Percentiles rank a stretch among this genome's conserved stretches.
Evolutionary conservation across 2,797 vertebrate genomes (phyloP).

Genomic region (Rhynchonycteris naso): DNA sequence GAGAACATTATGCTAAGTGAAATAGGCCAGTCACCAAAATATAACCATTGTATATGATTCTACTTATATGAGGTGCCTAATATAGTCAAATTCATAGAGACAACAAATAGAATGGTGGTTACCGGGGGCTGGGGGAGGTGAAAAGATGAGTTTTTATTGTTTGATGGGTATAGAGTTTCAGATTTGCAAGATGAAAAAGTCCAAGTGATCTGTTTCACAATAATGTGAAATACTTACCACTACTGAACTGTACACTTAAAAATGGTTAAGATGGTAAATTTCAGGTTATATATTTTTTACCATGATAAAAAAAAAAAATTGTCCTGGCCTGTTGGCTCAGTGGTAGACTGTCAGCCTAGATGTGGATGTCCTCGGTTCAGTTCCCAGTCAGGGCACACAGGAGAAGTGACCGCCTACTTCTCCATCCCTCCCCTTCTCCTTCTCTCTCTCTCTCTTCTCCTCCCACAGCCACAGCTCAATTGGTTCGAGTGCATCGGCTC

Average conservation of each 20-base stretch:
- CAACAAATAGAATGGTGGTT: neutral
- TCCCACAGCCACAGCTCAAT: too few species aligned
- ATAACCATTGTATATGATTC: neutral
- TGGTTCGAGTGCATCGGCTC: too few species aligned
- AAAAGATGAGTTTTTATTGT: neutral
- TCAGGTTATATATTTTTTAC: neutral
- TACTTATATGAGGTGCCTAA: neutral
- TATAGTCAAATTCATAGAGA: neutral
- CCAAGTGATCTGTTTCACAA: neutral
- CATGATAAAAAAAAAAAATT: neutral
- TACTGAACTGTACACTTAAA: neutral
- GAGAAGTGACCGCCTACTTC: too few species aligned
- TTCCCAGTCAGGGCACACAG: too few species aligned
- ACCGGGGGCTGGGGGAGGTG: fast-evolving
- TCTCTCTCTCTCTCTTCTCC: too few species aligned
- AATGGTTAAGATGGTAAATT: neutral
- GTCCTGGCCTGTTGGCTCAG: too few species aligned
- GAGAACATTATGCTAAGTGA: neutral
- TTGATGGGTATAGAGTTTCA: neutral
- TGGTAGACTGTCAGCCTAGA: too few species aligned
- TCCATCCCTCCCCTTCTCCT: too few species aligned
- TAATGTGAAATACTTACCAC: neutral
- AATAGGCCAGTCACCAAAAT: neutral
- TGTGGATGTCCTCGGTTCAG: too few species aligned
- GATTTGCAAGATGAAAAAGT: neutral